Conservation (phyloP, 2,113 vertebrate species). For the Osmerus mordax region DNA sequence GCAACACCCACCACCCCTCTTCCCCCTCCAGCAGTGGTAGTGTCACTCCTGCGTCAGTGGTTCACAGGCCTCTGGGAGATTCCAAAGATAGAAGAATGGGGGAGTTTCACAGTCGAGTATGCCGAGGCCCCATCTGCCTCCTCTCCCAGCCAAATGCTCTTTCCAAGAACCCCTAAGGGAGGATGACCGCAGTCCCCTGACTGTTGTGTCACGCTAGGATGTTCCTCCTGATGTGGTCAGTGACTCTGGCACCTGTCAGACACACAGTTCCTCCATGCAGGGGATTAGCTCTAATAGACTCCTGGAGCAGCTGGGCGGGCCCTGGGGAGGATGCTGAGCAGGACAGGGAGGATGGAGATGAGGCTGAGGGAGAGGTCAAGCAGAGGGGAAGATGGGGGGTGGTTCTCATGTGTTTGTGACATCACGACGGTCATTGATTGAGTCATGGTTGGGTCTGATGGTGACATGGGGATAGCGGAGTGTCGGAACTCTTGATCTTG, state of each 20-base stretch:
- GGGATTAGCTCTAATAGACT: no score
- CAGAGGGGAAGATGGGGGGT: constrained; percentile 18
- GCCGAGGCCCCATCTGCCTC: no score
- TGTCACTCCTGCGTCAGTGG: constrained; percentile 1
- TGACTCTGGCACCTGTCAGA: constrained; percentile 47
- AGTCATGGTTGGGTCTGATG: background rate
- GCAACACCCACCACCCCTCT: background rate
- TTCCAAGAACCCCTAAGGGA: background rate
- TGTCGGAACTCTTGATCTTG: no score
- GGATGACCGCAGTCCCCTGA: background rate
- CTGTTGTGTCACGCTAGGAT: background rate
- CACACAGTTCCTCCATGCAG: no score
- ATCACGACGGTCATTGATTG: no score
- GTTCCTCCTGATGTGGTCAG: background rate
- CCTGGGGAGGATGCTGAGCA: background rate
- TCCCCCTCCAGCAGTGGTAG: background rate
- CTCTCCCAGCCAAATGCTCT: constrained; percentile 4
- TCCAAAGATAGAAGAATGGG: background rate
- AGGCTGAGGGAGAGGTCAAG: constrained; percentile 4
- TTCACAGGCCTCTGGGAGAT: background rate
- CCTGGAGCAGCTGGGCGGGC: constrained; percentile 29
- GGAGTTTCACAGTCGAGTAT: background rate
- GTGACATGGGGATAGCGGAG: background rate
- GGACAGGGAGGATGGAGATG: constrained; percentile 9
- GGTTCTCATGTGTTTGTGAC: no score